phyloP scores from a whole-genome alignment of 1,140 invertebrate genomes.

The Eriocheir sinensis region DNA sequence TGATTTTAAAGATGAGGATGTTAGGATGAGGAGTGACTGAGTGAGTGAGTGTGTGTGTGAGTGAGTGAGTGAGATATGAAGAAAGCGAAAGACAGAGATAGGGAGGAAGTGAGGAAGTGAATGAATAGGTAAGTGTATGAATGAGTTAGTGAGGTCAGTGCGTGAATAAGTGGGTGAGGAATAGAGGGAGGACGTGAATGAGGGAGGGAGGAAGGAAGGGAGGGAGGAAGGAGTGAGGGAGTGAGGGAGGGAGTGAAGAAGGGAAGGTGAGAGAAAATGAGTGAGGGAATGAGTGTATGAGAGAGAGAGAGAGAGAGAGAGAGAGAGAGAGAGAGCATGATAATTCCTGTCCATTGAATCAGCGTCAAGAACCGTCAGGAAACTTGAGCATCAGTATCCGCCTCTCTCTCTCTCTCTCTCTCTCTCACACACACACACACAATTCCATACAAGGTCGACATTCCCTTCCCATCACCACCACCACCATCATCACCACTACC shows the following conservation, averaged over 20 bases:
- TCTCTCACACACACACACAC: neutral
- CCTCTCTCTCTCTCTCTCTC: neutral
- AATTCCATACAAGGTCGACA: neutral
- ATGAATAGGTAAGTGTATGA: too few relatives aligned
- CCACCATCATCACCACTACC: neutral
- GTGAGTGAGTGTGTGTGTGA: neutral
- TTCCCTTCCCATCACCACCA: neutral
- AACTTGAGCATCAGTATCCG: neutral
- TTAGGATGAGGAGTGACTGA: neutral
- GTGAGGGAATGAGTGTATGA: too few relatives aligned
- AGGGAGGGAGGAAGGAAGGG: neutral
- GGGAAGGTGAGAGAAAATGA: too few relatives aligned
- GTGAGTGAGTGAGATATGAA: neutral
- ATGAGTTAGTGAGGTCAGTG: too few relatives aligned
- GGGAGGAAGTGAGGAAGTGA: neutral
- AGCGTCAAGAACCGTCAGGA: neutral
- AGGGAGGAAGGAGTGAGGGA: neutral
- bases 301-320: too few relatives aligned
- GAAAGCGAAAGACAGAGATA: too few relatives aligned
- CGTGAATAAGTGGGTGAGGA: too few relatives aligned
- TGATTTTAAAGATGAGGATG: neutral
- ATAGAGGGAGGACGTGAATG: too few relatives aligned
- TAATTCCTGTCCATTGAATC: neutral
- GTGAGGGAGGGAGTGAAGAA: neutral
- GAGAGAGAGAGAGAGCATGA: neutral